These are phyloP conservation scores for Aplocera efformata DNA, from an alignment of 2,888 invertebrate genomes.

Conservation along the genomic window DNA sequence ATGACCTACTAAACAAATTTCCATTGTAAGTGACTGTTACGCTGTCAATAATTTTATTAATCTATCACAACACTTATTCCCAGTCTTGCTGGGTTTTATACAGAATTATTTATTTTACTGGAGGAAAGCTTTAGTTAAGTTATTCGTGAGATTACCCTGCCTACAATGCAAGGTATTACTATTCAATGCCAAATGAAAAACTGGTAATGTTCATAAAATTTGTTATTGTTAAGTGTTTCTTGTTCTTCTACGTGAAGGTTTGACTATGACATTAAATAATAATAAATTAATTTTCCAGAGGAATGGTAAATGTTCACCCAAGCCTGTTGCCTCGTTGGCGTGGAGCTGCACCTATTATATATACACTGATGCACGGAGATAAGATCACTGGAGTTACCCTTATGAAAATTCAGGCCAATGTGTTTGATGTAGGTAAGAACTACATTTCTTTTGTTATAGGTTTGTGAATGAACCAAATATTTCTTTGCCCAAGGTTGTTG, in stretches of 20 bases:
- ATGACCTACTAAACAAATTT: constrained; percentile 86
- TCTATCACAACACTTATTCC: too few relatives aligned
- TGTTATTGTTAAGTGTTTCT: too few relatives aligned
- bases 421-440: constrained; percentile 88
- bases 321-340: constrained; percentile 95
- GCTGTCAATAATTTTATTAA: too few relatives aligned
- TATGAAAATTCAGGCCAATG: constrained; percentile 90
- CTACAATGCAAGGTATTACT: too few relatives aligned
- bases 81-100: too few relatives aligned
- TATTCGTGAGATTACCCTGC: too few relatives aligned
- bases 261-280: neutral
- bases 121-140: too few relatives aligned
- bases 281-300: constrained; percentile 74
- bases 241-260: too few relatives aligned
- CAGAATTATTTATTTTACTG: too few relatives aligned
- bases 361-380: constrained; percentile 92
- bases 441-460: constrained; percentile 25
- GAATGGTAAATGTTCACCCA: constrained; percentile 96
- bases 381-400: constrained; percentile 89
- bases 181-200: too few relatives aligned
- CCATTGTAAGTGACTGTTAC: constrained; percentile 90
- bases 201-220: too few relatives aligned
- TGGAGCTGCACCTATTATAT: constrained; percentile 94
- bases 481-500: constrained; percentile 3
- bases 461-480: constrained; percentile 3